Base-by-base conservation (phyloP, 2,113 vertebrate species). In the Prietella phreatophila region DNA sequence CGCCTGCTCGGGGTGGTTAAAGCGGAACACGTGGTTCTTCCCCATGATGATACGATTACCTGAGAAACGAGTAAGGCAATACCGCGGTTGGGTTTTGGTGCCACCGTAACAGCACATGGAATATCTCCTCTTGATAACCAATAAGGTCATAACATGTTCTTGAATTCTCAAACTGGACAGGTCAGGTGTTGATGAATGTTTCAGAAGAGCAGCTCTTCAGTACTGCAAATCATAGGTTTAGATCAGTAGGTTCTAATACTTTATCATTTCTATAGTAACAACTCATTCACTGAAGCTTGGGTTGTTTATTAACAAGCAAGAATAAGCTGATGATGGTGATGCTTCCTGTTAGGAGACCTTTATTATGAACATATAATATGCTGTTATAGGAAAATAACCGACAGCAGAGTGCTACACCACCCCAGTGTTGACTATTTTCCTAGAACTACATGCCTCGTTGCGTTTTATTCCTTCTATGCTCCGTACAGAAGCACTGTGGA, bases 11-110 rank as follows among this genome's bases (percentile, higher is more conserved):
- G 98, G 98, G 86, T 99, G 98, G 94, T 98, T 99, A 93, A 99
- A 99, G 78, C 98, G 96, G 93, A 99, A 99, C 90, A 99, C 98
- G 0, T 99, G 98, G 92, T 99, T 99, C 94, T 99, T 99, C 82
- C 98, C 98, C 98, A 99, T 99, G 91, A 99, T 99, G 89, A 99
- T 99, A 39, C 98, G 98, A 93, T 99, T 99, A 90, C 98, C 98
- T 99, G 71, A 69, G n/a, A 61, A 81, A 61, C 6, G 9, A 30
- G 39, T 8, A 84, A 11, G 6, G 17, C 36, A 65, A 90, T 83
- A 73, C 86, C 8, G 85, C 58, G 9, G 33, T 55, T 42, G 47
- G 33, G 50, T 61, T 63, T 33, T 17, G 3, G 3, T 5, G 25
- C 27, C 56, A 76, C 22, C 39, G 15, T 4, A 33, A 39, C 58